phyloP scores from a whole-genome alignment of 1,140 invertebrate genomes.

The Nilaparvata lugens region DNA sequence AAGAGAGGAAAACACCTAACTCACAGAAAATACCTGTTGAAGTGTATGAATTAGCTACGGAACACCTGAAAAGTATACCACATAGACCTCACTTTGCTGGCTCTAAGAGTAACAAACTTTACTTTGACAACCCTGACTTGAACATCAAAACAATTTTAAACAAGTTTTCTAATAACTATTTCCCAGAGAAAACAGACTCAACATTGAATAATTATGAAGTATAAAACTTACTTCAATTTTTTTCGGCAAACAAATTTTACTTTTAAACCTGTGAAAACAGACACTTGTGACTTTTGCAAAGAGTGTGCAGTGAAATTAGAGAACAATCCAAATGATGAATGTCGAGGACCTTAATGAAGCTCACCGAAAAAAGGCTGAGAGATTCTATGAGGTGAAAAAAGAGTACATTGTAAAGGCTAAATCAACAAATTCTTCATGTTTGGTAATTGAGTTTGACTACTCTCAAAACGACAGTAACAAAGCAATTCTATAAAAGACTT shows the following conservation, averaged over 20 bases:
- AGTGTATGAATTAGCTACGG: constrained; percentile 10
- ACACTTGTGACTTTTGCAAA: constrained; percentile 16
- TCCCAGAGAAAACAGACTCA: not conserved
- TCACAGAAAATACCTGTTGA: constrained; percentile 2
- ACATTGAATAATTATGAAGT: constrained; percentile 6
- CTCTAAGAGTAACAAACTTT: not conserved
- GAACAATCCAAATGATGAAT: constrained; percentile 7
- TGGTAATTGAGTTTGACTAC: constrained; percentile 21
- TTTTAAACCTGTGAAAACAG: constrained; percentile 10
- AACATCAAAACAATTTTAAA: constrained; percentile 6
- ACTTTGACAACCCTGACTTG: constrained; percentile 10
- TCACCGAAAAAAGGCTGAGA: constrained; percentile 5
- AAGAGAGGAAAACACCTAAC: not conserved
- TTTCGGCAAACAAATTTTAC: constrained; percentile 10
- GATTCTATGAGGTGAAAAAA: constrained; percentile 1
- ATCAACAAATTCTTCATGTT: not conserved
- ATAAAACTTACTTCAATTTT: constrained; percentile 14
- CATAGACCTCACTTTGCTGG: constrained; percentile 9
- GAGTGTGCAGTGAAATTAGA: constrained; percentile 13
- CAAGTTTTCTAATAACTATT: constrained; percentile 1
- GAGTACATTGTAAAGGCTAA: not conserved
- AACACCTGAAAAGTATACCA: constrained; percentile 13
- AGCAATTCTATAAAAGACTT: constrained; percentile 18
- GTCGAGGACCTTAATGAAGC: not conserved
- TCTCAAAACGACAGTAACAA: constrained; percentile 14